Evolutionary conservation across 2,113 vertebrate species (phyloP).

Genomic region (Scatophagus argus): DNA sequence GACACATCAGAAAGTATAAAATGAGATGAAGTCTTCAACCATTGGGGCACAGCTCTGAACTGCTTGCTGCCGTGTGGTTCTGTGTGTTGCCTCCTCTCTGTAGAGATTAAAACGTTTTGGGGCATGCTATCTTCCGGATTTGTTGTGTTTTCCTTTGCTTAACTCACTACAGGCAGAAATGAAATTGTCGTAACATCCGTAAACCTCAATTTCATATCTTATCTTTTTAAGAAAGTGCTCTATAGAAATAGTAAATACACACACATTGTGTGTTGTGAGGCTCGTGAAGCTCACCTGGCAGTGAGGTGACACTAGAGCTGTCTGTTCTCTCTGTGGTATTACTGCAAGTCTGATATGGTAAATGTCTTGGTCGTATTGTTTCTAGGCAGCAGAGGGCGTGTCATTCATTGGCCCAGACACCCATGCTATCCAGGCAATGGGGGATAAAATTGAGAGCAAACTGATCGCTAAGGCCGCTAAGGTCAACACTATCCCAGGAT

Average conservation of each 20-base stretch:
- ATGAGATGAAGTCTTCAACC: too few relatives aligned
- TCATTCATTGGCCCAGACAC: constrained; percentile 96
- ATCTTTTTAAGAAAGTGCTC: not conserved
- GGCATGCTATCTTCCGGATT: too few relatives aligned
- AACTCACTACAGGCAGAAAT: too few relatives aligned
- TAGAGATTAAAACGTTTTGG: too few relatives aligned
- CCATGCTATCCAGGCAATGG: constrained; percentile 97
- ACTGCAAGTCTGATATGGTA: not conserved
- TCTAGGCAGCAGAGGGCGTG: constrained; percentile 90
- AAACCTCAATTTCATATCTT: not conserved
- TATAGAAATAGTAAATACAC: not conserved
- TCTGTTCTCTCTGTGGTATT: not conserved
- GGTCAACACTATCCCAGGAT: constrained; percentile 98
- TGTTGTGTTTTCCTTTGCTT: too few relatives aligned
- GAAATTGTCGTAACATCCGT: too few relatives aligned
- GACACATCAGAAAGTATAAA: too few relatives aligned
- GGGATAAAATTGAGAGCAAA: constrained; percentile 99
- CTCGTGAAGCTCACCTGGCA: not conserved
- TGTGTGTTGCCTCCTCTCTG: too few relatives aligned
- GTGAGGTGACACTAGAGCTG: not conserved
- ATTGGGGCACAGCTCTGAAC: too few relatives aligned
- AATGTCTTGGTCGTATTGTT: constrained; percentile 49
- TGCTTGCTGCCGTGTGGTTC: too few relatives aligned
- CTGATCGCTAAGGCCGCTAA: constrained; percentile 95
- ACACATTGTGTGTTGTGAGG: not conserved